Base-by-base conservation (phyloP, 2,888 invertebrate species). In the Drosophila borborema region DNA sequence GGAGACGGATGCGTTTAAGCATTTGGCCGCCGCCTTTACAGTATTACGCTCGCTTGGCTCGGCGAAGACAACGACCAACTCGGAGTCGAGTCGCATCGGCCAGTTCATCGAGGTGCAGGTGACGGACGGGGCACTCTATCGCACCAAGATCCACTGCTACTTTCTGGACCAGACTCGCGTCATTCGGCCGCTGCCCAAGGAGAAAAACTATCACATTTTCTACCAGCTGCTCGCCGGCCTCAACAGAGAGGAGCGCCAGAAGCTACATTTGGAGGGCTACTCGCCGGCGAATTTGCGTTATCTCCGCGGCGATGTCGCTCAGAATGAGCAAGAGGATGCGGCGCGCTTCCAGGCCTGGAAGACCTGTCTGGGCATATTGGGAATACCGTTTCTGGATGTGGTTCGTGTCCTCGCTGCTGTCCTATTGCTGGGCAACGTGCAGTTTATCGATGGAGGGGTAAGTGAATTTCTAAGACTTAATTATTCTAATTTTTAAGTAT, bases 81-180 rank as follows among this genome's bases (percentile, higher is more conserved):
- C 97, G 28, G 97, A 98, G 94, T 98, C 98, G 89, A 98, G 97
- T 93, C 95, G 98, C 93, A 98, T 98, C 93, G 98, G 98, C 20
- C 98, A 98, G 94, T 98, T 98, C 93, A 98, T 98, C 90, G 98
- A 99, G 94, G 98, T 98, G 77, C 98, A 98, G 94, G 98, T 99
- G 81, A 98, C 98, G 49, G 98, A 98, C 93, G 98, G 98, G 78
- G 98, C 98, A 60, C 94, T 99, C 64, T 98, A 98, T 94, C 95
- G 98, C 91, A 98, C 98, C 46, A 98, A 98, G 94, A 98, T 99
- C 90, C 98, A 98, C 93, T 98, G 98, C 93, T 98, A 98, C 93
- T 98, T 98, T 93, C 94, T 98, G 91, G 98, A 99, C 92, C 97
- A 98, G 94, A 97, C 97, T 58, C 95, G 98, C 74, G 98, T 98